Evolutionary conservation across 2,888 invertebrate species (phyloP).

Genomic region (Philonicus albiceps): DNA sequence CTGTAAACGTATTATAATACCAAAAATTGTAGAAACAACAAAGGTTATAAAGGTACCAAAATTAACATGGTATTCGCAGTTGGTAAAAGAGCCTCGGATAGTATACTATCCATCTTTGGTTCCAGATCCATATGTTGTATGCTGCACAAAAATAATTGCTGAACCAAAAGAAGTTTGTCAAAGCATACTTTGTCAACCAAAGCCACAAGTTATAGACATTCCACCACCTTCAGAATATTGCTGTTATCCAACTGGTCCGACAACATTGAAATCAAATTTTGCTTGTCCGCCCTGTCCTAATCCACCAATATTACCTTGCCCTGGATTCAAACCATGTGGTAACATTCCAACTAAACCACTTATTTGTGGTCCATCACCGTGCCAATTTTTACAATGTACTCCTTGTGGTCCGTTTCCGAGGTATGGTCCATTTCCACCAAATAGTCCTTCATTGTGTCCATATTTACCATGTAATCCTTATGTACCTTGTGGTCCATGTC

Average conservation of each 20-base stretch:
- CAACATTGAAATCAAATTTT: slow-evolving; percentile 55
- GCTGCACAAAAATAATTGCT: slow-evolving; percentile 57
- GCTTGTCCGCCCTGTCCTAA: slow-evolving; percentile 52
- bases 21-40: slow-evolving; percentile 59
- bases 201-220: slow-evolving; percentile 58
- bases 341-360: not conserved
- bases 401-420: slow-evolving; percentile 51
- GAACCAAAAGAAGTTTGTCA: slow-evolving; percentile 60
- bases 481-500: slow-evolving; percentile 56
- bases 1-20: slow-evolving; percentile 58
- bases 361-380: slow-evolving; percentile 43
- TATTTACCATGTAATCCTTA: not conserved
- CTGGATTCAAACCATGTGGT: slow-evolving; percentile 38
- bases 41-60: slow-evolving; percentile 58
- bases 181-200: slow-evolving; percentile 59
- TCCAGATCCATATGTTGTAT: slow-evolving; percentile 60
- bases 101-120: slow-evolving; percentile 58
- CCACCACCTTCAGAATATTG: slow-evolving; percentile 59
- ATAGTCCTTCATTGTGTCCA: too few relatives aligned
- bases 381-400: slow-evolving; percentile 27
- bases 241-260: slow-evolving; percentile 59
- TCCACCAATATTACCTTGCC: slow-evolving; percentile 49
- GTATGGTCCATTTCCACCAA: slow-evolving; percentile 31
- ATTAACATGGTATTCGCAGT: slow-evolving; percentile 57
- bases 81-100: slow-evolving; percentile 59